Evolutionary conservation across 1,140 invertebrate genomes (phyloP).

Genomic region (Hirudo medicinalis): DNA sequence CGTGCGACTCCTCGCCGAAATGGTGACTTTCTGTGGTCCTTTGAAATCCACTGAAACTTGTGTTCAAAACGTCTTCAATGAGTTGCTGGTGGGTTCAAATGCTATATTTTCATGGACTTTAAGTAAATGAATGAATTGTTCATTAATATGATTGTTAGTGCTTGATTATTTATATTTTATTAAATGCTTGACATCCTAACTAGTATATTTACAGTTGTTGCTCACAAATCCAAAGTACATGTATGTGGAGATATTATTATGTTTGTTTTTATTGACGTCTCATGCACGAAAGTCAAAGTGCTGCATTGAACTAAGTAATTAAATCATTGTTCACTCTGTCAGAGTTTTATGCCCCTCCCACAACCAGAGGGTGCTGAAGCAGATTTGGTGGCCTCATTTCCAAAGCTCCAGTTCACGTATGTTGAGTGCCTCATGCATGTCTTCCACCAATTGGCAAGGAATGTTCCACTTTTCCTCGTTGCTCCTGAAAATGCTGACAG

Average conservation of each 20-base stretch:
- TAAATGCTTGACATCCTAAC: too few relatives aligned
- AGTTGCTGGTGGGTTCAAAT: constrained; percentile 53
- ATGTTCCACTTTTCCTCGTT: constrained; percentile 62
- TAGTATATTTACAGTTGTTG: too few relatives aligned
- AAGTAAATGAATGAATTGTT: too few relatives aligned
- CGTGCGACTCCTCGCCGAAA: constrained; percentile 73
- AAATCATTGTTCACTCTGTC: constrained; percentile 23
- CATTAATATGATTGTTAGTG: too few relatives aligned
- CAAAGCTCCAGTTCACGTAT: constrained; percentile 74
- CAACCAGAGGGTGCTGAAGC: constrained; percentile 49
- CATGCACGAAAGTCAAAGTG: too few relatives aligned
- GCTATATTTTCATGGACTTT: too few relatives aligned
- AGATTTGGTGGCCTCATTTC: constrained; percentile 32
- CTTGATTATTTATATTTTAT: too few relatives aligned
- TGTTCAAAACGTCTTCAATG: constrained; percentile 58
- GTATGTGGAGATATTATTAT: too few relatives aligned
- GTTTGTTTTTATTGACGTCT: too few relatives aligned
- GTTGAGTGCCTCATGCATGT: constrained; percentile 82
- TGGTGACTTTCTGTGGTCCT: constrained; percentile 59
- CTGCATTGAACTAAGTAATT: too few relatives aligned
- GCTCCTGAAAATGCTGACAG: constrained; percentile 54
- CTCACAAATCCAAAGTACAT: too few relatives aligned
- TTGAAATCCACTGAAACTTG: constrained; percentile 60
- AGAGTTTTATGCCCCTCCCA: constrained; percentile 55
- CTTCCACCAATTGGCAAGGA: constrained; percentile 72